Evolutionary conservation across 1,140 invertebrate genomes (phyloP).

Genomic region (Rhizoglyphus robini): DNA sequence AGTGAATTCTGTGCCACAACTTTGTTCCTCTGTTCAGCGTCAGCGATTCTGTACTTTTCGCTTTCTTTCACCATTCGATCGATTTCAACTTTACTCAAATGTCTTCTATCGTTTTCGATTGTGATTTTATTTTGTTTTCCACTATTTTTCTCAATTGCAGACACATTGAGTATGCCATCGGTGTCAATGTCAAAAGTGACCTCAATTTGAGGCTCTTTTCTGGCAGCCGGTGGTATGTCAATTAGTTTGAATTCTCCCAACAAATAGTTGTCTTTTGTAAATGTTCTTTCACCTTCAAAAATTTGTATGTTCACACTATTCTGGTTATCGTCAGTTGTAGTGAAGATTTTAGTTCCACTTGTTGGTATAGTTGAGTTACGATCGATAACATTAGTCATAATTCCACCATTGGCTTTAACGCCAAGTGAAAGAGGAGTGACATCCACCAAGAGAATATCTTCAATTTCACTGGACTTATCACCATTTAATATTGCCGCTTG

Average conservation of each 20-base stretch:
- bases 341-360: constrained; percentile 72
- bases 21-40: too few species aligned
- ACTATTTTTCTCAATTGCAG: too few species aligned
- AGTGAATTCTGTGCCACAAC: too few species aligned
- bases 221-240: constrained; percentile 43
- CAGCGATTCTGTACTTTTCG: too few species aligned
- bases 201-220: constrained; percentile 43
- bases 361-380: constrained; percentile 40
- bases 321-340: constrained; percentile 90
- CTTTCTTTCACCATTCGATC: too few species aligned
- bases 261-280: constrained; percentile 45
- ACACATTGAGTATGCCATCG: too few species aligned
- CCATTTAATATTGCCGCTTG: constrained; percentile 29
- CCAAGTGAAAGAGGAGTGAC: too few species aligned
- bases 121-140: too few species aligned
- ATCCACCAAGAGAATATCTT: constrained; percentile 44
- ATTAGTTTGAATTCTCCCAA: constrained; percentile 45
- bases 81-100: too few species aligned
- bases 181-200: constrained; percentile 38
- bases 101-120: too few species aligned
- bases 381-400: constrained; percentile 42
- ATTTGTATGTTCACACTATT: constrained; percentile 72
- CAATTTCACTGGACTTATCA: constrained; percentile 34
- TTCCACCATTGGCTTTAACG: constrained; percentile 45
- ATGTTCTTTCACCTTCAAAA: constrained; percentile 43